phyloP scores from a whole-genome alignment of 2,113 vertebrate species.

The Lanius collurio region DNA sequence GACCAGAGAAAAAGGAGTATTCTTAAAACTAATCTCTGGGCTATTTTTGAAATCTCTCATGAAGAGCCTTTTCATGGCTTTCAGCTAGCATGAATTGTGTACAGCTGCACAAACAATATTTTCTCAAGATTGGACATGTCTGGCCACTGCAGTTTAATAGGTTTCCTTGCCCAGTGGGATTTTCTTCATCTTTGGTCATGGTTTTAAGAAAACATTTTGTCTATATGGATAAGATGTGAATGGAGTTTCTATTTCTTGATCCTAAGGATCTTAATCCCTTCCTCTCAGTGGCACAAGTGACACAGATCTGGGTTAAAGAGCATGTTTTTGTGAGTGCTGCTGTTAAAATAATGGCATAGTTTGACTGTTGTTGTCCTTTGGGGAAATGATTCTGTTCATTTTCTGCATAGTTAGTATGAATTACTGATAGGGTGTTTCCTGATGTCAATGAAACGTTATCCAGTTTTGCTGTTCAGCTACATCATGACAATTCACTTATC shows the following conservation, averaged over 20 bases:
- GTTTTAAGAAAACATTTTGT: neutral
- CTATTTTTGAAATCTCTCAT: constrained; percentile 13
- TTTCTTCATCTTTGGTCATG: neutral
- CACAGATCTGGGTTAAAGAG: neutral
- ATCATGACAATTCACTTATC: neutral
- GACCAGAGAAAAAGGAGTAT: neutral
- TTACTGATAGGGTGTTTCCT: neutral
- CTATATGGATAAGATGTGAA: neutral
- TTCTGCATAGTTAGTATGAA: neutral
- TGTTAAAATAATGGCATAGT: neutral
- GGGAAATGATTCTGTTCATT: neutral
- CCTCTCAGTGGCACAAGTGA: neutral
- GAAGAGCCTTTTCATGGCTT: neutral
- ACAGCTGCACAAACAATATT: constrained; percentile 21
- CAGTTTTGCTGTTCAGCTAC: neutral
- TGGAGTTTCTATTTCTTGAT: neutral
- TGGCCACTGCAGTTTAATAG: neutral
- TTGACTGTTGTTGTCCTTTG: neutral
- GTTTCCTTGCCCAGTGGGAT: neutral
- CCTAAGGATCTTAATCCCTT: neutral
- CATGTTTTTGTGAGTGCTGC: neutral
- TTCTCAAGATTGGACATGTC: neutral
- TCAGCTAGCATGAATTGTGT: neutral
- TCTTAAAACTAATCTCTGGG: constrained; percentile 5
- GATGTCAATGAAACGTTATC: neutral